These are phyloP conservation scores for Drosophila tsacasi DNA, from an alignment of 1,140 invertebrate genomes.

Conservation along the genomic window DNA sequence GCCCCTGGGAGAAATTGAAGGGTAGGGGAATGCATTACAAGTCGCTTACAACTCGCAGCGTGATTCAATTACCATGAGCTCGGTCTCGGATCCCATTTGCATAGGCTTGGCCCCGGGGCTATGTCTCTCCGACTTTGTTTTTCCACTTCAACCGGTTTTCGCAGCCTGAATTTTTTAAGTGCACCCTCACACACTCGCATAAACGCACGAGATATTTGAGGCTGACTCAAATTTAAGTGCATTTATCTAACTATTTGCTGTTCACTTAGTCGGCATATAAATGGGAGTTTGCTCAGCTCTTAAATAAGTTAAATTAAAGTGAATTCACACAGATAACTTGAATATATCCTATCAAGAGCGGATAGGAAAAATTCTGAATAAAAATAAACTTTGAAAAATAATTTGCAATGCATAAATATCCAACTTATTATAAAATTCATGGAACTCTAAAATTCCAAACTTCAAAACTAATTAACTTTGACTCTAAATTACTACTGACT, in stretches of 20 bases:
- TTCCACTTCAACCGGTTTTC: conserved; percentile 30
- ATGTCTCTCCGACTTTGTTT: conserved; percentile 17
- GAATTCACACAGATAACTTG: background rate
- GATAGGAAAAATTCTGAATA: background rate
- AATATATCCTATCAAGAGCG: background rate
- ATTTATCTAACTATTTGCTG: conserved; percentile 43
- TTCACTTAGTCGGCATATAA: conserved; percentile 9
- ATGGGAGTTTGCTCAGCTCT: conserved; percentile 14
- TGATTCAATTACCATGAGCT: conserved; percentile 80
- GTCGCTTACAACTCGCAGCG: conserved; percentile 75
- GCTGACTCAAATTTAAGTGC: conserved; percentile 28
- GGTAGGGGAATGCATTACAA: conserved; percentile 64
- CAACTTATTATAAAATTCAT: background rate
- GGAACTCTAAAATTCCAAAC: too few species aligned
- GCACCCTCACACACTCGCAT: background rate
- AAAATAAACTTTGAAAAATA: too few species aligned
- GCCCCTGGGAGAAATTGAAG: background rate
- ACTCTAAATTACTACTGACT: background rate
- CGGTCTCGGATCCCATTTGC: conserved; percentile 66
- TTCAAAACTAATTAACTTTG: conserved; percentile 1
- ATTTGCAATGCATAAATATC: too few species aligned
- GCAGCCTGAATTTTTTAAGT: conserved; percentile 48
- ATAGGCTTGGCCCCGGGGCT: conserved; percentile 54
- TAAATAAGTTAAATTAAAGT: conserved; percentile 7
- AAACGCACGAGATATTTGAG: conserved; percentile 10